Evolutionary conservation across 1,140 invertebrate species (phyloP).

Genomic region (Drosophila eugracilis): DNA sequence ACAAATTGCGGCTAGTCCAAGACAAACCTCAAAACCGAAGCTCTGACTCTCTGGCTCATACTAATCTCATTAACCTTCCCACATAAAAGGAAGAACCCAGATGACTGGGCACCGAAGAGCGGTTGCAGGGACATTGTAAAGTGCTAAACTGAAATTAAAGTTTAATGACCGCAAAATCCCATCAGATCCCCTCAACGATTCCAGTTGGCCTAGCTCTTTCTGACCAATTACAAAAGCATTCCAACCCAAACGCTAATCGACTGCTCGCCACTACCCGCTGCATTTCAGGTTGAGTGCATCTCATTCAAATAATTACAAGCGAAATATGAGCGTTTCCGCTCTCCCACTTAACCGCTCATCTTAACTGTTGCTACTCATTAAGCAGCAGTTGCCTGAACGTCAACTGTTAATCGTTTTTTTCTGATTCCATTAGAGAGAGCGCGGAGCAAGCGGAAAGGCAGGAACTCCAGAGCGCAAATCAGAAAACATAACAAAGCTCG

Average conservation of each 20-base stretch:
- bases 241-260: constrained; percentile 62
- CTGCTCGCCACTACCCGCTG: constrained; percentile 12
- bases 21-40: constrained; percentile 25
- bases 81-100: constrained; percentile 45
- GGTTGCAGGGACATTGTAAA: constrained; percentile 28
- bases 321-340: constrained; percentile 60
- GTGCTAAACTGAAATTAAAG: constrained; percentile 46
- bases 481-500: constrained; percentile 63
- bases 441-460: not conserved
- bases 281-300: constrained; percentile 78
- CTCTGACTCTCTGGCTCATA: constrained; percentile 7
- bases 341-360: constrained; percentile 4
- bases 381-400: constrained; percentile 35
- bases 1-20: constrained; percentile 3
- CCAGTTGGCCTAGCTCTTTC: constrained; percentile 37
- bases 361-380: constrained; percentile 52
- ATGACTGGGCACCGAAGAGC: constrained; percentile 13
- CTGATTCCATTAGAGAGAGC: not conserved
- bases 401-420: constrained; percentile 73
- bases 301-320: constrained; percentile 81
- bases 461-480: constrained; percentile 56
- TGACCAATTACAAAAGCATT: constrained; percentile 76
- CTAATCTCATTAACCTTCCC: constrained; percentile 61
- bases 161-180: constrained; percentile 73
- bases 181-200: constrained; percentile 31